These are phyloP conservation scores for Pseudorectes ferrugineus DNA, from an alignment of 2,113 vertebrate genomes.

Conservation along the genomic window DNA sequence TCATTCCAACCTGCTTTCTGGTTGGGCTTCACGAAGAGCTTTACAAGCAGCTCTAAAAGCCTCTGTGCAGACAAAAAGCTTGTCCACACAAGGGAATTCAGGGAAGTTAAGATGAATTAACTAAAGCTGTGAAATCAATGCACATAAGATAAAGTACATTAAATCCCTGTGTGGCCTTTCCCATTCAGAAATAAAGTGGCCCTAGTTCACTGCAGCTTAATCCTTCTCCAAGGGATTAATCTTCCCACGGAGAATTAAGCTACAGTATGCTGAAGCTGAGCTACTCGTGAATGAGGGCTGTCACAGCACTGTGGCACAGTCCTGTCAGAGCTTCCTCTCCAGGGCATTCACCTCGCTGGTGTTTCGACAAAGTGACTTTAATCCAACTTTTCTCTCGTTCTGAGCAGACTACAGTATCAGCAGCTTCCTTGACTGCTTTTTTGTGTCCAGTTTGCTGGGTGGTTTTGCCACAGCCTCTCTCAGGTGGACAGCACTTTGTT, in stretches of 20 bases:
- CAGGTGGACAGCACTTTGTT: background rate
- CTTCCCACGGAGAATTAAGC: background rate
- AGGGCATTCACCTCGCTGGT: background rate
- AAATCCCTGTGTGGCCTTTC: constrained; percentile 45
- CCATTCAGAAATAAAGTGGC: constrained; percentile 51
- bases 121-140: constrained; percentile 55
- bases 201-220: constrained; percentile 28
- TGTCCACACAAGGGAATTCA: constrained; percentile 17
- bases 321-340: background rate
- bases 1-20: background rate
- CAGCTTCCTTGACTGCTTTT: background rate
- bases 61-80: constrained; percentile 2
- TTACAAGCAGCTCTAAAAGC: background rate
- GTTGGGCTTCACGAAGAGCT: background rate
- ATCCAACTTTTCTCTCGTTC: background rate
- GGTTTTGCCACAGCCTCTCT: background rate
- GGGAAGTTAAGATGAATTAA: constrained; percentile 46
- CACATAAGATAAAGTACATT: constrained; percentile 42
- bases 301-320: background rate
- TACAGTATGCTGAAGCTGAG: background rate
- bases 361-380: background rate
- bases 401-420: background rate
- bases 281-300: background rate
- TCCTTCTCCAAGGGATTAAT: constrained; percentile 52
- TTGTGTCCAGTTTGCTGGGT: accelerated